phyloP scores from a whole-genome alignment of 2,888 invertebrate genomes.

The Agrochola lota region DNA sequence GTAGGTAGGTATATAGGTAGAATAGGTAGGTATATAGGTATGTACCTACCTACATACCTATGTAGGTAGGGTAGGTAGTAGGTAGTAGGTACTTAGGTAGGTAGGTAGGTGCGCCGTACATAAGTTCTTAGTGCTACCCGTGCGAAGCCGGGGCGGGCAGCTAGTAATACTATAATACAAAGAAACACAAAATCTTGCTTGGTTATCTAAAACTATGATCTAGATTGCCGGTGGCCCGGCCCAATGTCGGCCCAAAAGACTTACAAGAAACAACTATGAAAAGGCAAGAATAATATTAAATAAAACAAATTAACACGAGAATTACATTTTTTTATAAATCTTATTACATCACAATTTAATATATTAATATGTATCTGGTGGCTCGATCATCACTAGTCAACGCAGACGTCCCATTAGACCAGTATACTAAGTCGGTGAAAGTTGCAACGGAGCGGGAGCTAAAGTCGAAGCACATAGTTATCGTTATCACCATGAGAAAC shows the following conservation, averaged over 20 bases:
- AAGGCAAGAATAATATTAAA: not conserved
- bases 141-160: no score
- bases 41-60: no score
- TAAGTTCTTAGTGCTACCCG: no score
- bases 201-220: not conserved
- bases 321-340: constrained; percentile 9
- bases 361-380: constrained; percentile 34
- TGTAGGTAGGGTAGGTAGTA: no score
- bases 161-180: not conserved
- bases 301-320: not conserved
- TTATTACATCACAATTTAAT: constrained; percentile 36
- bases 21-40: no score
- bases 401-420: constrained; percentile 58
- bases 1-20: no score
- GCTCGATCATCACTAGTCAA: constrained; percentile 49
- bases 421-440: constrained; percentile 51
- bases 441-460: constrained; percentile 58
- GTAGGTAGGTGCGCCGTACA: no score
- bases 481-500: constrained; percentile 70
- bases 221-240: not conserved
- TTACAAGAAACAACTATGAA: not conserved
- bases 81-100: no score
- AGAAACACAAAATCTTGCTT: not conserved
- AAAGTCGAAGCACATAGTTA: constrained; percentile 68
- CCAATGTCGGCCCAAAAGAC: not conserved